phyloP scores from a whole-genome alignment of 2,888 invertebrate species.

The Cyclophora punctaria region DNA sequence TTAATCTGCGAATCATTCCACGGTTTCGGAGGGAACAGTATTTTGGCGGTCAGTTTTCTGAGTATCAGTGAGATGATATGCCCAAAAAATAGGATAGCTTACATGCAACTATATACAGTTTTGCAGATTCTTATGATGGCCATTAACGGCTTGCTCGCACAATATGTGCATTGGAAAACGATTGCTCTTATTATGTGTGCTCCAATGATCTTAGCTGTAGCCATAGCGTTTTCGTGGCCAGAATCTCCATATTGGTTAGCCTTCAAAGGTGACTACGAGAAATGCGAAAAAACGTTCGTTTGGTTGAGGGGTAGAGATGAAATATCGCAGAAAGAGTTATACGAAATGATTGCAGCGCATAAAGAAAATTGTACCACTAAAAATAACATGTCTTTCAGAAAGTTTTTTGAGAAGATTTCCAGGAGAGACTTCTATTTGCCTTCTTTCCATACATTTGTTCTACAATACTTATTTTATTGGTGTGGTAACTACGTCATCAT shows the following conservation, averaged over 20 bases:
- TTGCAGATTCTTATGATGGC: conserved; percentile 10
- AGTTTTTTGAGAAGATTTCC: conserved; percentile 4
- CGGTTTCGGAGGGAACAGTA: conserved; percentile 14
- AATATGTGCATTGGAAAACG: conserved; percentile 16
- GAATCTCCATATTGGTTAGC: conserved; percentile 23
- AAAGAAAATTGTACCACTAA: too few species aligned
- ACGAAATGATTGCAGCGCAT: conserved; percentile 12
- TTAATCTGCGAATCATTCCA: conserved; percentile 14
- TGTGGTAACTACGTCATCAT: conserved; percentile 13
- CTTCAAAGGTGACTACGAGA: conserved; percentile 15
- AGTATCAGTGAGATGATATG: conserved; percentile 18
- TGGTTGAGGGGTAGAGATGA: conserved; percentile 17
- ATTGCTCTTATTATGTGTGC: conserved; percentile 11
- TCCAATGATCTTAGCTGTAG: conserved; percentile 10
- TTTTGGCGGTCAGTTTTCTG: conserved; percentile 10
- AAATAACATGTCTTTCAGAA: not conserved
- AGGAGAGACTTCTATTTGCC: conserved; percentile 21
- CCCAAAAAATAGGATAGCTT: conserved; percentile 12
- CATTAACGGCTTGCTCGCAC: conserved; percentile 5
- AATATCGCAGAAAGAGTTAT: conserved; percentile 13
- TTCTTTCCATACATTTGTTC: conserved; percentile 14
- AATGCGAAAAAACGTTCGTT: conserved; percentile 15
- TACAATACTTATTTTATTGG: conserved; percentile 17
- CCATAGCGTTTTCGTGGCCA: conserved; percentile 15
- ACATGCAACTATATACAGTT: conserved; percentile 9